Base-by-base conservation (phyloP, 2,797 vertebrate species). In the Melanotaenia pygmaea region DNA sequence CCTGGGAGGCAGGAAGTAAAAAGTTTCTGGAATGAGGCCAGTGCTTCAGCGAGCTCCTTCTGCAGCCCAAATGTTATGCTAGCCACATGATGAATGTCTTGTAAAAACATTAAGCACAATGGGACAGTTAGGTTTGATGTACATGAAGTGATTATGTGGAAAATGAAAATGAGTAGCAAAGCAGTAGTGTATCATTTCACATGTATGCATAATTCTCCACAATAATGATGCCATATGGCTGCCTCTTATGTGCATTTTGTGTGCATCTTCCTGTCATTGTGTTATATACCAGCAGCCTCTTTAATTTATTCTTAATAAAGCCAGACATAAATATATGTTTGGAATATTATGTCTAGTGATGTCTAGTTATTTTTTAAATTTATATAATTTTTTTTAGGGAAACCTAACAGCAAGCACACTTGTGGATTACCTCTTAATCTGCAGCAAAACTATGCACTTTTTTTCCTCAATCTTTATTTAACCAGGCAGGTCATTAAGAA, bases 11-110 rank as follows among this genome's bases (percentile, higher is more conserved):
- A 66, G 61, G 34, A 66, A 68, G 72, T 59, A 62, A 67, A 72
- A 51, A 72, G 77, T 61, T 58, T 86, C 70, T 85, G 83, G 76
- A 91, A 86, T 50, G 64, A 85, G 82, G 77, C 80, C 71, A 82
- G 59, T 38, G 78, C 69, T 82, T 86, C 66, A 76, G 66, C 72
- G 69, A 74, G 77, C 71, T 74, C 70, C 79, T 77, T 82, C 81
- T 77, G 81, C 71, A 77, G 58, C 28, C 67, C 65, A 47, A 45
- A 1, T 59, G 70, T 73, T 59, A 37, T 38, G 24, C 64, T 70
- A 26, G 58, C 70, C 12, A 7, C 71, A 38, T 13, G 67, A 77
- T 32, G 54, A 58, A 74, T 59, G 22, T 59, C 79, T 38, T 56
- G 68, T 57, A 80, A 40, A 59, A 20, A 68, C 74, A 74, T 63